Percentiles rank a stretch among this genome's conserved stretches.
These are phyloP conservation scores for Trachymyrmex septentrionalis DNA, from an alignment of 1,140 invertebrate genomes.

Conservation along the genomic window DNA sequence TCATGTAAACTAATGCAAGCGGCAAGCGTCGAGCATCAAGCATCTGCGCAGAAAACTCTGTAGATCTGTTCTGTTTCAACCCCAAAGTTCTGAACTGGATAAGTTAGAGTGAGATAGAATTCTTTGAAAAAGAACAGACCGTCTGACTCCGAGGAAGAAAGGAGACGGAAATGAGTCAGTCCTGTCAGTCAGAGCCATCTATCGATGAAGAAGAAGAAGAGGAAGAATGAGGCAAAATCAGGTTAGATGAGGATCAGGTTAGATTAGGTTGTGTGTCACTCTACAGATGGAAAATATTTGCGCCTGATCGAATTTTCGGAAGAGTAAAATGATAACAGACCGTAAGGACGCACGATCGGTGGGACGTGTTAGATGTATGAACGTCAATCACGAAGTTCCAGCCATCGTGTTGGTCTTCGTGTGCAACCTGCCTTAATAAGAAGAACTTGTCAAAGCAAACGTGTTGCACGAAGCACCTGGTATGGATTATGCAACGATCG, in stretches of 20 bases:
- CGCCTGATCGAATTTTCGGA: not conserved
- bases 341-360: not conserved
- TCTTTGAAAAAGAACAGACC: no score
- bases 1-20: no score
- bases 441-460: slow-evolving; percentile 6
- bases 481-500: slow-evolving; percentile 77
- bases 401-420: not conserved
- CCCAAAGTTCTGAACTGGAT: no score
- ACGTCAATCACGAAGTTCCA: not conserved
- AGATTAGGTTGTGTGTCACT: slow-evolving; percentile 35
- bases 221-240: not conserved
- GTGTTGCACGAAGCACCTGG: slow-evolving; percentile 21
- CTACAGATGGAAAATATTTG: not conserved
- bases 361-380: not conserved
- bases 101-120: no score
- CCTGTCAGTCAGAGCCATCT: no score
- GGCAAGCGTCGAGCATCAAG: no score
- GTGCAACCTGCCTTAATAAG: not conserved
- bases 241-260: slow-evolving; percentile 4
- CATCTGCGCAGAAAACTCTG: no score
- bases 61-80: no score
- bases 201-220: no score
- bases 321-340: slow-evolving; percentile 14
- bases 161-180: no score
- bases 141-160: no score